Evolutionary conservation across 2,888 invertebrate species (phyloP), one percentile per base, ranked within the genome.

Genomic region (Phortica magna): DNA sequence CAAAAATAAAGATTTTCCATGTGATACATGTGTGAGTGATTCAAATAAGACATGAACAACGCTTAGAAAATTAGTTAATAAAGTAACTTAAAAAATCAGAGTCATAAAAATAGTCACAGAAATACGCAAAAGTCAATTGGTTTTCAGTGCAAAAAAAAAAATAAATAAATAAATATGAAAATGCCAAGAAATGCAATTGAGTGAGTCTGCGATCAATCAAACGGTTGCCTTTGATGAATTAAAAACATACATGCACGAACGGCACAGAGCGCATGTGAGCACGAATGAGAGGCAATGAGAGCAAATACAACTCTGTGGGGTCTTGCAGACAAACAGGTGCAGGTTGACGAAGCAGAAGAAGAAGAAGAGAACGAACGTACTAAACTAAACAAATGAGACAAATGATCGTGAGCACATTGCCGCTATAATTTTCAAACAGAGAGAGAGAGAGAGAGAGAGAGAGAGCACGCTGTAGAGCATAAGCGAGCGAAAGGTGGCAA

Each of bases 401-500:
- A 14, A 14, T 14, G 48, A 48, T 48, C 48, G 48, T 5, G 14
- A 48, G 48, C 31, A 31, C 31, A 31, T 48, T 48, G 14, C 7
- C 48, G 14, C 9, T 48, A 6, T 48, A 48, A 48, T 48, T 48
- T 48, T 9, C 3, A 22, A 61, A 19, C 19, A 22, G 61, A 61
- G 61, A n/a, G 42, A 12, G 7, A 67, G 41, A 42, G n/a, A n/a
- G 7, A 17, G 42, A 7, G 9, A 43, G n/a, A 41, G 41, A 4
- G 14, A 42, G 67, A 42, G 42, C n/a, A 65, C 7, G n/a, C 2
- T 48, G 68, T 19, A 41, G 43, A 43, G 22, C 10, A 39, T 6
- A 43, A 43, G 17, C 17, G 14, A 53, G 70, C 43, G 70, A 71
- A 43, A 68, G 68, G 68, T 68, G 61, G 6, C 19, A 61, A 61